phyloP scores from a whole-genome alignment of 2,888 invertebrate species.

The Erebia aethiops region DNA sequence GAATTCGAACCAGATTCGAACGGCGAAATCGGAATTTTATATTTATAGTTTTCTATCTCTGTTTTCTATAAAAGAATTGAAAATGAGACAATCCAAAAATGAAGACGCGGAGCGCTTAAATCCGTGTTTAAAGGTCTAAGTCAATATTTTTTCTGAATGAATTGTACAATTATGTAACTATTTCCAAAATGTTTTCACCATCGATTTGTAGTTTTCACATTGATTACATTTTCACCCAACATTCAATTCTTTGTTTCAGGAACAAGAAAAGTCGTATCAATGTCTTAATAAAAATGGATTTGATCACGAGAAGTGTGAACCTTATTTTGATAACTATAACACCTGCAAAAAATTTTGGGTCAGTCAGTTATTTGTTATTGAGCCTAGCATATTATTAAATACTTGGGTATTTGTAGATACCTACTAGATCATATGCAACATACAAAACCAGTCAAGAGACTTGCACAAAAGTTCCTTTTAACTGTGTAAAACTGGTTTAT shows the following conservation, averaged over 20 bases:
- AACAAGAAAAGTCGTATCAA: constrained; percentile 87
- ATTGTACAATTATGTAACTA: constrained; percentile 13
- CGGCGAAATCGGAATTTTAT: no score
- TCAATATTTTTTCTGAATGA: neutral
- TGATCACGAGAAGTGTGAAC: constrained; percentile 85
- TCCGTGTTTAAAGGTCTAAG: constrained; percentile 67
- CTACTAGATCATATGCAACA: no score
- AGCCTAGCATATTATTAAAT: no score
- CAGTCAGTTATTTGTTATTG: constrained; percentile 46
- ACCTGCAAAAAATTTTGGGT: constrained; percentile 94
- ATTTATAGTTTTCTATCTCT: no score
- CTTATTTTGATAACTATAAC: constrained; percentile 89
- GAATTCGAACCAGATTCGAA: no score
- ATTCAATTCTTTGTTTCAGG: constrained; percentile 73
- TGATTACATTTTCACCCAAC: neutral
- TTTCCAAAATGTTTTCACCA: no score
- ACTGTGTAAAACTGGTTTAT: no score
- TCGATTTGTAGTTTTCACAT: no score
- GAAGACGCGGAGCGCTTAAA: constrained; percentile 65
- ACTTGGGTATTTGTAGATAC: no score
- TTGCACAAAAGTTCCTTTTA: no score
- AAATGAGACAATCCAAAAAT: constrained; percentile 61
- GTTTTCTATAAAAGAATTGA: neutral
- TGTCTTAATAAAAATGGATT: constrained; percentile 88
- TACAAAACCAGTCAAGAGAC: no score